phyloP scores from a whole-genome alignment of 2,888 invertebrate genomes.

The Andrena hattorfiana region DNA sequence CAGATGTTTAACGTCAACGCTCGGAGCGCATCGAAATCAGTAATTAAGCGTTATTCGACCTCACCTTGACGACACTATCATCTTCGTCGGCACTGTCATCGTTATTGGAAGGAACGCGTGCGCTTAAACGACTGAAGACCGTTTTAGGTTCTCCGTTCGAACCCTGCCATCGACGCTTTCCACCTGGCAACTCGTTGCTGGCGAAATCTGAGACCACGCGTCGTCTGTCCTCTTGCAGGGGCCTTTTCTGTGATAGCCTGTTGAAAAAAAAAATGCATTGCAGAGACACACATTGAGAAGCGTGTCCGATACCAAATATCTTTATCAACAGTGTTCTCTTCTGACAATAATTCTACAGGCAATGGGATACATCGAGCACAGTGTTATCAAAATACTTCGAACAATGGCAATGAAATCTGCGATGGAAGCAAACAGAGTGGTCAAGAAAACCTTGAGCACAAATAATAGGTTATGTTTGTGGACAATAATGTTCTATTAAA shows the following conservation, averaged over 20 bases:
- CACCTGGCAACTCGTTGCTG: slow-evolving; percentile 78
- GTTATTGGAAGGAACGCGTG: slow-evolving; percentile 81
- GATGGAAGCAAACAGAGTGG: not conserved
- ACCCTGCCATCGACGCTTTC: slow-evolving; percentile 81
- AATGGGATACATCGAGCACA: too few species aligned
- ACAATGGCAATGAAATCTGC: not conserved
- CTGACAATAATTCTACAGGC: too few species aligned
- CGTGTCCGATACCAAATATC: not conserved
- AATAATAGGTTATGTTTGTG: slow-evolving; percentile 59
- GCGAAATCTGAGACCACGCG: slow-evolving; percentile 77
- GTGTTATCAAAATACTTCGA: not conserved
- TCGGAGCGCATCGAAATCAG: not conserved
- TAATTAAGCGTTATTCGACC: not conserved
- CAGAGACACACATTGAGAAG: not conserved
- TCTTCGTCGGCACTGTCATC: slow-evolving; percentile 84
- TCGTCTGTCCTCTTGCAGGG: slow-evolving; percentile 82
- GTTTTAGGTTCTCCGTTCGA: slow-evolving; percentile 82
- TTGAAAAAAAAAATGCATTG: slow-evolving; percentile 8
- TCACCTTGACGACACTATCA: slow-evolving; percentile 78
- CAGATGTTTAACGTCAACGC: not conserved
- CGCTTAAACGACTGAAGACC: slow-evolving; percentile 83
- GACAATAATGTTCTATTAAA: slow-evolving; percentile 16
- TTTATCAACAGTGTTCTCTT: not conserved
- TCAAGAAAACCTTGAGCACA: not conserved
- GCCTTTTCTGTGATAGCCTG: slow-evolving; percentile 80